These are phyloP conservation scores for Metaphire vulgaris DNA, from an alignment of 1,140 invertebrate genomes.

Conservation along the genomic window DNA sequence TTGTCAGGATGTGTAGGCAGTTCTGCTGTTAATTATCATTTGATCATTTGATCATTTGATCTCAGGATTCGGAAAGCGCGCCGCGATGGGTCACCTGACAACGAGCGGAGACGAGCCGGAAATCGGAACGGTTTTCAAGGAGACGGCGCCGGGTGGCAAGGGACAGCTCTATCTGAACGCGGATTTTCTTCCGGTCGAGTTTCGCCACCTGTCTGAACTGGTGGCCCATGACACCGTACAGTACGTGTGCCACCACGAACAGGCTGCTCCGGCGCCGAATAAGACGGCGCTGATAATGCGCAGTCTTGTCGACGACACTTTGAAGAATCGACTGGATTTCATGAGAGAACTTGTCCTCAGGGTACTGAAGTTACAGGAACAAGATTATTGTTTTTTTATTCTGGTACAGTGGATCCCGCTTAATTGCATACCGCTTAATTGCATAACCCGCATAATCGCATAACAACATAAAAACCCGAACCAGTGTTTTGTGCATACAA, in stretches of 20 bases:
- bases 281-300: conserved; percentile 23
- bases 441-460: too few relatives aligned
- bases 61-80: too few relatives aligned
- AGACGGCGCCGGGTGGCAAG: not conserved
- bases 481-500: too few relatives aligned
- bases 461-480: too few relatives aligned
- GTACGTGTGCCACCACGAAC: conserved; percentile 21
- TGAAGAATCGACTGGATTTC: conserved; percentile 15
- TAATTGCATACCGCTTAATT: too few relatives aligned
- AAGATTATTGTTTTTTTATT: too few relatives aligned
- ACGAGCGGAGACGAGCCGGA: not conserved
- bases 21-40: too few relatives aligned
- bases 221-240: conserved; percentile 23
- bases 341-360: conserved; percentile 4
- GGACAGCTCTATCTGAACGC: conserved; percentile 16
- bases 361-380: too few relatives aligned
- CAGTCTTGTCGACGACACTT: conserved; percentile 22
- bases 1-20: too few relatives aligned
- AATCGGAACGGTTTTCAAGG: not conserved
- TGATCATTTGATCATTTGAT: too few relatives aligned
- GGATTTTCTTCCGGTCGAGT: conserved; percentile 17
- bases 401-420: too few relatives aligned
- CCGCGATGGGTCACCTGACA: not conserved
- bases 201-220: conserved; percentile 21
- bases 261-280: conserved; percentile 17